Evolutionary conservation across 2,888 invertebrate species (phyloP), one percentile per base, ranked within the genome.

Genomic region (Amphipoea oculea): DNA sequence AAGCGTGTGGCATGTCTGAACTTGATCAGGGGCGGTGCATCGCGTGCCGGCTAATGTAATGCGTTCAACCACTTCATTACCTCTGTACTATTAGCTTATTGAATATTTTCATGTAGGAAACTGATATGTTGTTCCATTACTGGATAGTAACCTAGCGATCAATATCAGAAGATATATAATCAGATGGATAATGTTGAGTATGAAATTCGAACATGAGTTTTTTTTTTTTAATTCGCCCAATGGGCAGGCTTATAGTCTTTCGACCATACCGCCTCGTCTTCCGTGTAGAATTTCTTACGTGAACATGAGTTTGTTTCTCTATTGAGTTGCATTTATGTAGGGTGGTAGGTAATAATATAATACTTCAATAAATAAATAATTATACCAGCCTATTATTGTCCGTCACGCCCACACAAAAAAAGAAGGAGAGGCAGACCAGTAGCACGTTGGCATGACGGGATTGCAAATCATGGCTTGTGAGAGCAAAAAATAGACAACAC

Each of bases 11-110:
- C 88, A 86, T 88, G 89, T 79, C 85, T 62, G 81, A 73, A 75
- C 76, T 66, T 75, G 81, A 42, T 78, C 75, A 67, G 73, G 72
- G 70, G 66, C 72, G 81, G 76, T 89, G 89, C 89, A 87, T 88
- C 88, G 88, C 88, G 88, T 89, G 88, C 82, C 69, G 42, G 17
- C 74, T 86, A 86, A 89, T 83, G 79, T 82, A 83, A 82, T 87
- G 81, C 87, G 84, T 76, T 45, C 75, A 36, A 78, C 82, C 73
- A 77, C 80, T 82, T 83, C 76, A 83, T 86, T 85, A 78, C 76
- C 42, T 4, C 68, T 65, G 4, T 45, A 84, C 77, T 84, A 81
- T 88, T 79, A 86, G 75, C 76, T 83, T 83, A 83, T 85, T 79
- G 75, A 79, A 84, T 84, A 81, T 76, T 81, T 80, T 73, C 73